phyloP scores from a whole-genome alignment of 2,888 invertebrate species.

The Campoplex capitator region DNA sequence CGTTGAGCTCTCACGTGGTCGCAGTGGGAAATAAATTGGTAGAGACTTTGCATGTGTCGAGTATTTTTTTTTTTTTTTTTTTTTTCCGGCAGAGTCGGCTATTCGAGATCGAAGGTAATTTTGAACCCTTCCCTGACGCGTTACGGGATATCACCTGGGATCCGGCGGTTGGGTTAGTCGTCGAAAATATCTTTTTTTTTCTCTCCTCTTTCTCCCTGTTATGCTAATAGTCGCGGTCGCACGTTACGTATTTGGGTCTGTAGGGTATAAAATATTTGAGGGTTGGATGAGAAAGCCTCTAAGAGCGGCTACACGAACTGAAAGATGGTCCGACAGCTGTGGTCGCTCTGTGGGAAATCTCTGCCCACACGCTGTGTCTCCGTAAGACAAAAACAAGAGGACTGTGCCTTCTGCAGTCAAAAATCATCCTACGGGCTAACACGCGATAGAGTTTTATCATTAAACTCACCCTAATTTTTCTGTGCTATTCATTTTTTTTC shows the following conservation, averaged over 20 bases:
- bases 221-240: constrained; percentile 64
- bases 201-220: constrained; percentile 33
- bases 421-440: constrained; percentile 38
- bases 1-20: not conserved
- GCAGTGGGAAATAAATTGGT: constrained; percentile 15
- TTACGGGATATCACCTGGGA: constrained; percentile 59
- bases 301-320: constrained; percentile 47
- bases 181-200: constrained; percentile 38
- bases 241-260: constrained; percentile 32
- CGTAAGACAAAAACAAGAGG: constrained; percentile 54
- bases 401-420: constrained; percentile 38
- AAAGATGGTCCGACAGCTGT: constrained; percentile 81
- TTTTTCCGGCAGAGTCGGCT: constrained; percentile 4
- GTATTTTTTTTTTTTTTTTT: constrained; percentile 6
- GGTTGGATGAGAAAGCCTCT: constrained; percentile 28
- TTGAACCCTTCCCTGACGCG: constrained; percentile 58
- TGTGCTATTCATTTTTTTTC: not conserved
- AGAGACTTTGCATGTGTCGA: constrained; percentile 7
- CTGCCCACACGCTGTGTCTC: constrained; percentile 78
- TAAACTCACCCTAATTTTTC: constrained; percentile 19
- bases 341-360: constrained; percentile 80
- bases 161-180: constrained; percentile 49
- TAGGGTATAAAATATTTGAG: constrained; percentile 47
- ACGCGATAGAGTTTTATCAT: not conserved
- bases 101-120: constrained; percentile 45